Evolutionary conservation across 2,888 invertebrate genomes (phyloP), one percentile per base, ranked within the genome.

Genomic region (Drosophila borealis): DNA sequence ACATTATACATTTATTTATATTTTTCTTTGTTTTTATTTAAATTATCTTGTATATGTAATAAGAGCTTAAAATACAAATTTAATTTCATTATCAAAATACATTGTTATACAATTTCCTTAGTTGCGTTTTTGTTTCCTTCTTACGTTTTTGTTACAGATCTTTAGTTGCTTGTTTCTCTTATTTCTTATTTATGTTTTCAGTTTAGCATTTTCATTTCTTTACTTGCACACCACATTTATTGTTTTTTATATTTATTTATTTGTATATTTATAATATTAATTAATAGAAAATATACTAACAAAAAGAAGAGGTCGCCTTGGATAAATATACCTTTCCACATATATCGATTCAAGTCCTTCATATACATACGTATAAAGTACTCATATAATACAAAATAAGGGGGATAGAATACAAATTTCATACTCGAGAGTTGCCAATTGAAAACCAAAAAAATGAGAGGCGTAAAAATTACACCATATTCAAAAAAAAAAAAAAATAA

Each of bases 31-130:
- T 56, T 78, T 81, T 83, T 81, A 76, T 81, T 82, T 82, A 81
- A 84, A 83, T 78, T 87, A 83, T 78, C 59, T 69, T 88, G 85
- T 84, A 82, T 85, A 82, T 80, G 65, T 84, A 84, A 74, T 74
- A 74, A 80, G 74, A 82, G 74, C 82, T 84, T 83, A 88, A 76
- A 86, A 88, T 88, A 88, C 76, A 88, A 86, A 82, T 82, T 88
- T 78, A 50, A 80, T 88, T 88, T 82, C 78, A 75, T 88, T 85
- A 85, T 88, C 84, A 85, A 85, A 85, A 85, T 85, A 85, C 86
- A 85, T 85, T 85, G 84, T 85, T 85, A 85, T 85, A 85, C 84
- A 85, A 86, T 85, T 88, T 88, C 61, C 86, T 85, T 82, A 88
- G 70, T 80, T 74, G 56, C 70, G 70, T 49, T 84, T 55, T 53